Percentiles rank a stretch among this genome's conserved stretches.
Evolutionary conservation across 2,888 invertebrate genomes (phyloP).

Genomic region (Ormyrus pomaceus): DNA sequence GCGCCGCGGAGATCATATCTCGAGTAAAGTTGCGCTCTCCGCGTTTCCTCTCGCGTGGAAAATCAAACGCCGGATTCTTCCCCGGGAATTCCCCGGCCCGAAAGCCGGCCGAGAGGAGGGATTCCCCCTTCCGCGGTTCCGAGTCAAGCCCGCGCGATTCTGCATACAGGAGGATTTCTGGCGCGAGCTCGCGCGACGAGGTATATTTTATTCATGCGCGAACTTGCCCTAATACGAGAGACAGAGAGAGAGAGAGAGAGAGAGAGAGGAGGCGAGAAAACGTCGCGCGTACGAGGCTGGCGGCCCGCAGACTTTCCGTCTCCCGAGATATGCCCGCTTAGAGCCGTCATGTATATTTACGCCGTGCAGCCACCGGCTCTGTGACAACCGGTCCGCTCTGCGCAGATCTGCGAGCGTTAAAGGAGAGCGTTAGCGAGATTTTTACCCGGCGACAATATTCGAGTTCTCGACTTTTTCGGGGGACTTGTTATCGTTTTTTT

Average conservation of each 20-base stretch:
- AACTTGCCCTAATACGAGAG: constrained; percentile 34
- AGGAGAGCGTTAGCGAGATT: not conserved
- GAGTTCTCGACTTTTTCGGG: too few relatives aligned
- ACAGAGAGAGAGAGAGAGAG: constrained; percentile 16
- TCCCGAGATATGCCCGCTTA: too few relatives aligned
- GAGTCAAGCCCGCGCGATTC: not conserved
- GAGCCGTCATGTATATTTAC: not conserved
- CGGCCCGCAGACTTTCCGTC: not conserved
- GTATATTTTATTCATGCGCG: constrained; percentile 52
- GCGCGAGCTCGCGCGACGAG: not conserved
- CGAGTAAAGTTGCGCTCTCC: not conserved
- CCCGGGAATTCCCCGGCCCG: constrained; percentile 13
- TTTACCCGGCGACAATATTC: too few relatives aligned
- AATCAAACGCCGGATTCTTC: constrained; percentile 37
- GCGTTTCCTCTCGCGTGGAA: constrained; percentile 2
- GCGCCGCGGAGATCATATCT: too few relatives aligned
- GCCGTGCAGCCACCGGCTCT: not conserved
- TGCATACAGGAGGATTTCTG: constrained; percentile 25
- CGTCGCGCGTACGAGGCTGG: not conserved
- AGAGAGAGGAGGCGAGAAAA: constrained; percentile 26
- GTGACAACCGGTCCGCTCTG: not conserved
- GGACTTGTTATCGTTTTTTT: too few relatives aligned
- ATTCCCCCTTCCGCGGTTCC: not conserved
- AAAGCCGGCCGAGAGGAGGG: not conserved
- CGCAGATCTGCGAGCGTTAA: not conserved